Base-by-base conservation (phyloP, 2,797 vertebrate genomes). In the Avahi laniger region DNA sequence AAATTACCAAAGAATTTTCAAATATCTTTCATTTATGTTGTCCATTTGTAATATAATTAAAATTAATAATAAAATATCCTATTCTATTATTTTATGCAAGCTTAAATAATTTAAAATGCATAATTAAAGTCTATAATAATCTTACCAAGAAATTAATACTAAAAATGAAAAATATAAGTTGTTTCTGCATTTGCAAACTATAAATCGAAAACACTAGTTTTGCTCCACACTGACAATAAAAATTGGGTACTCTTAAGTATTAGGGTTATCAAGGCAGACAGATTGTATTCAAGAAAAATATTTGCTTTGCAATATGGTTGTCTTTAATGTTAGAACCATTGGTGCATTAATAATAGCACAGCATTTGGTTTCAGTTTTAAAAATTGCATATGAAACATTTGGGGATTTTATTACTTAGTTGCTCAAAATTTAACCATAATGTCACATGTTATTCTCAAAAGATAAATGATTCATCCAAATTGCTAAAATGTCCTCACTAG, bases 381-480 rank as follows among this genome's bases (percentile, higher is more conserved):
- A 94, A 93, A 70, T 14, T 70, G 1, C 3, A 13, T 46, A 52
- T 33, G 59, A 88, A 90, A 67, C 4, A 59, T 46, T 92, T 88
- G 7, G 26, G 67, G 13, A 38, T 43, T 97, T 83, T 93, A 89
- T 72, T 95, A 88, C 75, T 80, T 89, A 84, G 65, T 88, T 63
- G 86, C 30, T 91, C 18, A 93, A 95, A 96, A 96, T 70, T 52
- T 89, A 96, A 89, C 33, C 46, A 72, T 61, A 90, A 73, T 79
- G n/a, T 78, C 35, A 35, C 59, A 88, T 30, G 33, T 10, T 90
- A 82, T 38, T 92, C 67, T 92, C 46, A 87, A 80, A 82, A 84
- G 65, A 95, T 96, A 89, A 52, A 82, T 54, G 10, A 72, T 88
- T 96, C 92, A 69, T 69, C 14, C 1, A 46, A 84, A 95, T 82